Evolutionary conservation across 2,888 invertebrate species (phyloP).

Genomic region (Eustalomyia histrio): DNA sequence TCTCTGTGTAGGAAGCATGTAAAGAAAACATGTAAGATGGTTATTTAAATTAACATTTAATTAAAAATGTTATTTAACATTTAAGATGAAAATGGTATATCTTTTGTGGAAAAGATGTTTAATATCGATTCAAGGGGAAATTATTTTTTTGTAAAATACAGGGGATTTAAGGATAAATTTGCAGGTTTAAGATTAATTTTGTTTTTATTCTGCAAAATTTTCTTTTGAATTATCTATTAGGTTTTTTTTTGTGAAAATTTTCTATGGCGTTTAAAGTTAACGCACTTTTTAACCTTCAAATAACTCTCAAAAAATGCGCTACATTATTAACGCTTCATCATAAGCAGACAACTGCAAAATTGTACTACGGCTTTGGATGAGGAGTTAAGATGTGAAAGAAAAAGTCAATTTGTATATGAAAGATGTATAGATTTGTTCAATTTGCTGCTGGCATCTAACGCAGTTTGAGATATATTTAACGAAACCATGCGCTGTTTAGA

Average conservation of each 20-base stretch:
- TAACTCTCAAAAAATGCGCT: slow-evolving; percentile 57
- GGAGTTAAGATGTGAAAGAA: neutral
- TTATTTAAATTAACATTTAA: too few relatives aligned
- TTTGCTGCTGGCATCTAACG: neutral
- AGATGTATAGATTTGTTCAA: too few relatives aligned
- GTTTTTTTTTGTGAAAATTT: neutral
- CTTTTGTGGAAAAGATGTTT: neutral
- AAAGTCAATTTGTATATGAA: too few relatives aligned
- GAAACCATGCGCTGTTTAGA: slow-evolving; percentile 39
- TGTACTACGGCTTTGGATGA: neutral
- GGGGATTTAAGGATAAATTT: neutral
- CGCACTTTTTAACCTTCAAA: slow-evolving; percentile 76
- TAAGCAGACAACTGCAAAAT: slow-evolving; percentile 46
- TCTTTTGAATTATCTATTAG: neutral
- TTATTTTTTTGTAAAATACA: neutral
- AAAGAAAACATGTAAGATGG: too few relatives aligned
- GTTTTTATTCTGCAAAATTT: too few relatives aligned
- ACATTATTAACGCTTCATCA: slow-evolving; percentile 58
- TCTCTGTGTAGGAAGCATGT: neutral
- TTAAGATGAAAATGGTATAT: neutral
- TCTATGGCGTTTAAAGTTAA: slow-evolving; percentile 55
- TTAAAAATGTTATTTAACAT: neutral
- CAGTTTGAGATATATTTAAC: slow-evolving; percentile 47
- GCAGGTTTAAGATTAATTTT: too few relatives aligned
- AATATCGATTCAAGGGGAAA: neutral